phyloP scores from a whole-genome alignment of 2,113 vertebrate genomes.

The Helogale parvula region DNA sequence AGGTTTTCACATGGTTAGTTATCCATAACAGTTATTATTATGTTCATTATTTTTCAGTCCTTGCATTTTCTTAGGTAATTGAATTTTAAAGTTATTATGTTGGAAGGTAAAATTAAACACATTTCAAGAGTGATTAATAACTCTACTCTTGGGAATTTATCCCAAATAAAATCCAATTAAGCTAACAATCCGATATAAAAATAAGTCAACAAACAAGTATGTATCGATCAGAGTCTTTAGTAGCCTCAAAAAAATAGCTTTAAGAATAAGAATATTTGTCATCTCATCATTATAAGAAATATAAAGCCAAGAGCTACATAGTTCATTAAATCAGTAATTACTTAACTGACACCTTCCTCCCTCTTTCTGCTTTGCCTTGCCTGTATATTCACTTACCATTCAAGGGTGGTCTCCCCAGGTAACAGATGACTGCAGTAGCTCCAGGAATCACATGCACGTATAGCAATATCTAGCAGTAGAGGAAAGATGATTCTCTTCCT shows the following conservation, averaged over 20 bases:
- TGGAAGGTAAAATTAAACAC: neutral
- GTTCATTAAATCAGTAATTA: neutral
- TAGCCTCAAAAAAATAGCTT: neutral
- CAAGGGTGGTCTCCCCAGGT: neutral
- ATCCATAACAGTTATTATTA: neutral
- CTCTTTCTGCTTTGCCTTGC: neutral
- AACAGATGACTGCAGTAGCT: neutral
- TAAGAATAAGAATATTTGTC: neutral
- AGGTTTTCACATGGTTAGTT: neutral
- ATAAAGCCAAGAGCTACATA: neutral
- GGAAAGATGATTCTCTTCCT: neutral
- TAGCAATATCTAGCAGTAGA: neutral
- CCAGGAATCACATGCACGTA: neutral
- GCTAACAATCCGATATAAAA: neutral
- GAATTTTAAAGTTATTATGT: neutral
- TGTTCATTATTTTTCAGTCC: neutral
- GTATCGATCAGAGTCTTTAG: neutral
- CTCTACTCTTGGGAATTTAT: neutral
- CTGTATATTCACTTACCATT: neutral
- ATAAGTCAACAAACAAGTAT: neutral
- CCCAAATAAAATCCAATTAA: constrained; percentile 12
- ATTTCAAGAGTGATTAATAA: neutral
- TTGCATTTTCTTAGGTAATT: neutral
- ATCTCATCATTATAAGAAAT: neutral
- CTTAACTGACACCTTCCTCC: neutral